Conservation (phyloP, 2,888 invertebrate species). For the Charanyca ferruginea region DNA sequence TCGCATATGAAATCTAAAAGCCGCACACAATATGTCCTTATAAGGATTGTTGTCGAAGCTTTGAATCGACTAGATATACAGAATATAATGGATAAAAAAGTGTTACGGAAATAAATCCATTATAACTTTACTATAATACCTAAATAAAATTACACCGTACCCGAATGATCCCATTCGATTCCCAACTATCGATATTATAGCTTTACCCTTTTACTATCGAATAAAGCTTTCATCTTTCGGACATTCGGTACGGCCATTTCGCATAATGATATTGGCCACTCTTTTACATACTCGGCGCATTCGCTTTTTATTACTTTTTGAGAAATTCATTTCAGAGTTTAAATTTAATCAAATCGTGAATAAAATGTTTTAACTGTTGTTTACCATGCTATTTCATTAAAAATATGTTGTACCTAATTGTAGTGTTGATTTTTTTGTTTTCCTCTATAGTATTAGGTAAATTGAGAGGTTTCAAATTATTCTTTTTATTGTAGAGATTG, state of each 20-base stretch:
- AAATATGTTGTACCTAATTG: conserved; percentile 16
- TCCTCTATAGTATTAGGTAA: not conserved
- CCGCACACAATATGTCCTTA: not conserved
- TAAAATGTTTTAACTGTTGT: conserved; percentile 32
- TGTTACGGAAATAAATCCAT: conserved; percentile 19
- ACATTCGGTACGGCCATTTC: conserved; percentile 76
- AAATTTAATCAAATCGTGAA: conserved; percentile 42
- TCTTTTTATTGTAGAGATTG: too few relatives aligned
- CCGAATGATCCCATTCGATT: conserved; percentile 76
- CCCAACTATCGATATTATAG: conserved; percentile 79
- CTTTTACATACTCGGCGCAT: conserved; percentile 62
- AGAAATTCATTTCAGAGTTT: conserved; percentile 52
- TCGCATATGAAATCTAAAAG: conserved; percentile 29
- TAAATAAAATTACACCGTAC: conserved; percentile 63
- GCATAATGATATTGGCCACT: conserved; percentile 80
- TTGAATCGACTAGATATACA: not conserved
- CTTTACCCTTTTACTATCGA: conserved; percentile 85
- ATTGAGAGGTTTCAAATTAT: too few relatives aligned
- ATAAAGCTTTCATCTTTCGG: conserved; percentile 83
- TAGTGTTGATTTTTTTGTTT: conserved; percentile 35
- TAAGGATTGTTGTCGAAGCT: conserved; percentile 7
- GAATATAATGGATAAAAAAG: not conserved
- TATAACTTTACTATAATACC: conserved; percentile 31
- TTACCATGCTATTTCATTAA: conserved; percentile 32
- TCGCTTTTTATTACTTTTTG: conserved; percentile 50